Evolutionary conservation across 2,113 vertebrate species (phyloP), one percentile per base, ranked within the genome.

Genomic region (Panurus biarmicus): DNA sequence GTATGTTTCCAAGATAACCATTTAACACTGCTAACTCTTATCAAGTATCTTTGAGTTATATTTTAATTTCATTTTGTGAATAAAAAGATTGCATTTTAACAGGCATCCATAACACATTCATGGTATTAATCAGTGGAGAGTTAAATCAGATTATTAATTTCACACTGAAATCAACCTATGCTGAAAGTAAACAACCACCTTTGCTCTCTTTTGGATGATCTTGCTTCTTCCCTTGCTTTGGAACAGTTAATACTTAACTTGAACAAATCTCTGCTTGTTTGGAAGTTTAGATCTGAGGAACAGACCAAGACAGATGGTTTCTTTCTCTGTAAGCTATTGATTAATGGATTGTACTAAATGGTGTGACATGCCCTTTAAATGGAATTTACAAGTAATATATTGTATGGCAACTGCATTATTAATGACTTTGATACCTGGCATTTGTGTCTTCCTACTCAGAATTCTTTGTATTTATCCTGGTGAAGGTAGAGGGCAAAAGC

Each of bases 301-400:
- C 38, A 89, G 53, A 84, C 51, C 74, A 77, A 70, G 96, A 93
- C 44, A 79, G 85, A 94, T 85, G 75, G 61, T 58, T 85, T 96
- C 77, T 85, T 96, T 92, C 86, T 95, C 69, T 71, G 77, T 36
- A 81, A 95, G 28, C 57, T 91, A 77, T 90, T 91, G 93, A 94
- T 96, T 94, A 95, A 95, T 94, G 91, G 93, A 93, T 85, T 95
- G 61, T 56, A 92, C 69, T 96, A 94, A 96, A 87, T 94, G 40
- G 80, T 82, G 61, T 95, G 94, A 90, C 74, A 93, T 90, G 78
- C 74, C 84, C 81, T 93, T 97, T 96, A 96, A 95, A 81, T 92
- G 57, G 74, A 97, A 95, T 96, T 96, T 96, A 94, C 77, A 87
- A 95, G 87, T 95, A 97, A 96, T 94, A 91, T 85, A 80, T 93